These are phyloP conservation scores for Limnothrissa miodon DNA, from an alignment of 2,113 vertebrate genomes.

Conservation along the genomic window DNA sequence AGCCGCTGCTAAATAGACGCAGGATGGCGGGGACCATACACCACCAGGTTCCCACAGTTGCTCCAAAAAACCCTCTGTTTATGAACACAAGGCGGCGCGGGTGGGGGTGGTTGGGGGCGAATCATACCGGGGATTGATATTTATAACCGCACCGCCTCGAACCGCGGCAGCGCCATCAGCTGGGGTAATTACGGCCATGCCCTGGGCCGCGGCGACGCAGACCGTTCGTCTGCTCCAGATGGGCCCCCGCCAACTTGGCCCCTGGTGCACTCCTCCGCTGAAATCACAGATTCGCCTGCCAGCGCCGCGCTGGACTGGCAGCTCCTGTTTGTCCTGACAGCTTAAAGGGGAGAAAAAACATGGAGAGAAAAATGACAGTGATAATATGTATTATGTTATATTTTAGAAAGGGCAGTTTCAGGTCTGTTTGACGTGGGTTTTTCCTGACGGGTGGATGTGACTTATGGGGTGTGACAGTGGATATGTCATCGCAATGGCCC, in stretches of 20 bases:
- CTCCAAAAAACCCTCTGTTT: slow-evolving; percentile 68
- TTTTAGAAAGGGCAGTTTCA: slow-evolving; percentile 12
- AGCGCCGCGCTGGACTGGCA: slow-evolving; percentile 72
- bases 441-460: not conserved
- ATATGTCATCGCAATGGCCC: not conserved
- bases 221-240: slow-evolving; percentile 74
- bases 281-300: slow-evolving; percentile 77
- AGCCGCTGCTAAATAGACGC: slow-evolving; percentile 26
- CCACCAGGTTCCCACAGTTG: slow-evolving; percentile 72
- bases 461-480: slow-evolving; percentile 6
- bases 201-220: slow-evolving; percentile 76
- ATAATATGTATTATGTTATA: slow-evolving; percentile 16
- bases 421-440: not conserved
- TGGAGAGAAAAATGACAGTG: slow-evolving; percentile 32
- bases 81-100: slow-evolving; percentile 61
- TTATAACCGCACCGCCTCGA: slow-evolving; percentile 81
- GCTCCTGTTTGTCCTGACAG: slow-evolving; percentile 67
- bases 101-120: slow-evolving; percentile 61
- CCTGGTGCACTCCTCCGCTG: slow-evolving; percentile 69
- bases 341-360: slow-evolving; percentile 51
- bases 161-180: slow-evolving; percentile 70
- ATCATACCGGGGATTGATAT: slow-evolving; percentile 75
- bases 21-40: slow-evolving; percentile 56
- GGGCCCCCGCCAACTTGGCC: slow-evolving; percentile 78
- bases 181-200: slow-evolving; percentile 76